A percentile compares a stretch with the other conserved stretches of the same genome.
These are phyloP conservation scores for Catostomus latipinnis DNA, from an alignment of 2,797 vertebrate species.

Conservation along the genomic window DNA sequence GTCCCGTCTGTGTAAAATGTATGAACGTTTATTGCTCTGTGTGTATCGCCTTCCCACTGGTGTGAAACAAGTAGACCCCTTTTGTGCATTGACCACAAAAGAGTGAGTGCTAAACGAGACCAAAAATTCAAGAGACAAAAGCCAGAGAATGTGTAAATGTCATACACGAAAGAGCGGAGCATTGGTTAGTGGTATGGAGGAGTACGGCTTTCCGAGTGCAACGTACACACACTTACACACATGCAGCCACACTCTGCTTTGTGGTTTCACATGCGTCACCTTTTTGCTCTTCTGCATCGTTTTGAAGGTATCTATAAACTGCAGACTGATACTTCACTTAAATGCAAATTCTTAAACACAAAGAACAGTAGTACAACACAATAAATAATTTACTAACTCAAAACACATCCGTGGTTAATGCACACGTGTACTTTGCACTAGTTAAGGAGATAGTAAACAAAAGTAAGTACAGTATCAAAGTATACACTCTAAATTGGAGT, in stretches of 20 bases:
- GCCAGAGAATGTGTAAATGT: conserved; percentile 49
- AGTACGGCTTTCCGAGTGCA: conserved; percentile 40
- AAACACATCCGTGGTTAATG: no score
- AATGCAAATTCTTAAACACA: background rate
- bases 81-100: conserved; percentile 17
- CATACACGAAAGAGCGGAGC: conserved; percentile 42
- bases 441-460: no score
- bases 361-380: no score
- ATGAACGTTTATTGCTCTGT: background rate
- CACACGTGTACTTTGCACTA: no score
- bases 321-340: background rate
- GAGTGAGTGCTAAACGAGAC: conserved; percentile 8
- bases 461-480: no score
- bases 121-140: conserved; percentile 39
- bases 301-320: background rate
- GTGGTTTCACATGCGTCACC: conserved; percentile 49
- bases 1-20: no score
- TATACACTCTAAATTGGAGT: background rate
- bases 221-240: background rate
- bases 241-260: conserved; percentile 19
- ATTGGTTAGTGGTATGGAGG: conserved; percentile 39
- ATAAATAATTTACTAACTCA: no score
- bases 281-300: background rate
- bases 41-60: background rate
- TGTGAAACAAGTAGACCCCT: conserved; percentile 17